Evolutionary conservation across 2,113 vertebrate species (phyloP), one percentile per base, ranked within the genome.

Genomic region (Phocoena phocoena): DNA sequence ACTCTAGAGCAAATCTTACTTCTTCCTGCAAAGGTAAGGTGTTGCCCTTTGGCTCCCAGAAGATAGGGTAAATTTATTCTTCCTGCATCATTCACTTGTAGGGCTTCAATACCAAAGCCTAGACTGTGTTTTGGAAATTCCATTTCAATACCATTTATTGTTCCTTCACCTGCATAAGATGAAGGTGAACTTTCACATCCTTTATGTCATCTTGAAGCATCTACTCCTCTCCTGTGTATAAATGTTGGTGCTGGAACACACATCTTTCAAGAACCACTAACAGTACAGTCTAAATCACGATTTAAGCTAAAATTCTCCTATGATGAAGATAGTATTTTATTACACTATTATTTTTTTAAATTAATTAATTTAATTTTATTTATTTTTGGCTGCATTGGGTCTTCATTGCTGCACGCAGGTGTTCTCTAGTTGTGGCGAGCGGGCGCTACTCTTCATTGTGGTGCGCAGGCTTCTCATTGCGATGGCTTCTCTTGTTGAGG

Each of bases 391-490:
- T 53, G 53, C 15, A 17, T 53, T 53, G 15, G 53, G 53, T 53
- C 53, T 53, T 53, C 15, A 1, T 53, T 53, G 53, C 15, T 53
- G 53, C 53, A 17, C 1, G 15, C 15, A 17, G 53, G 53, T 18
- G 15, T 18, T 53, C 53, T 53, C 5, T 53, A 53, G 53, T 53
- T 53, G 53, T 53, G 53, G 53, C 5, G 5, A 18, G 5, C 5
- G 15, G 53, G 53, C 5, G 53, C 53, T 53, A 53, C 53, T 53
- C 15, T 53, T 53, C 53, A 0, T 53, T 53, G 53, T 53, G 53
- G 53, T 53, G 53, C 0, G 0, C 0, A 5, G 53, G 53, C 53
- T 17, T 53, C 53, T 17, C 53, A 53, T 53, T 18, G 15, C 0
- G 15, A 5, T 53, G 53, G 53, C 15, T 53, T 53, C 5, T 53